These are phyloP conservation scores for Episyrphus balteatus DNA, from an alignment of 1,140 invertebrate genomes.

Conservation along the genomic window DNA sequence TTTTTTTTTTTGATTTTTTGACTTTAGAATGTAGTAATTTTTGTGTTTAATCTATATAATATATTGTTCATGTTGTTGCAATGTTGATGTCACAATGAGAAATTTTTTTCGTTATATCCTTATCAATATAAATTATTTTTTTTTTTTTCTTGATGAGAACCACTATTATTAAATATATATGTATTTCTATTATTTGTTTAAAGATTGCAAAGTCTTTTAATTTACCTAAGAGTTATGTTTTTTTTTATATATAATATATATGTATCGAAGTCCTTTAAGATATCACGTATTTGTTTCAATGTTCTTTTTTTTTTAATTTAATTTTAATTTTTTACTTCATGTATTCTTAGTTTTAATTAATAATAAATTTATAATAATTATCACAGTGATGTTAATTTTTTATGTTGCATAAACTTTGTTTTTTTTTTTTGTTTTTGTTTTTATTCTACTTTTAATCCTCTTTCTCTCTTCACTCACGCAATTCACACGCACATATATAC, in stretches of 20 bases:
- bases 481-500: slow-evolving; percentile 15
- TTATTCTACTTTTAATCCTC: slow-evolving; percentile 14
- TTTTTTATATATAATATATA: slow-evolving; percentile 19
- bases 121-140: too few species aligned
- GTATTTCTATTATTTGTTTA: slow-evolving; percentile 9
- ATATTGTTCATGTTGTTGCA: slow-evolving; percentile 12
- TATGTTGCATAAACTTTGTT: slow-evolving; percentile 34
- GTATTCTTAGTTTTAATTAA: slow-evolving; percentile 30
- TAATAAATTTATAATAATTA: slow-evolving; percentile 39
- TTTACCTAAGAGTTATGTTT: slow-evolving; percentile 15
- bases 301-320: slow-evolving; percentile 35
- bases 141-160: slow-evolving; percentile 22
- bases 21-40: slow-evolving; percentile 3
- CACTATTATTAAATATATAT: slow-evolving; percentile 14
- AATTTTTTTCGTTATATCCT: neutral
- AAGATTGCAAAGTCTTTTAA: slow-evolving; percentile 6
- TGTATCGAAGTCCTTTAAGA: slow-evolving; percentile 39
- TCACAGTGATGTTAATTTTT: slow-evolving; percentile 38
- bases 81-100: slow-evolving; percentile 7
- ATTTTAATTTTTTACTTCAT: slow-evolving; percentile 8
- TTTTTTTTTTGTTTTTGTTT: slow-evolving; percentile 17
- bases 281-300: slow-evolving; percentile 39
- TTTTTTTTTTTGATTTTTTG: slow-evolving; percentile 10
- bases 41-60: slow-evolving; percentile 15
- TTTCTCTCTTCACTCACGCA: slow-evolving; percentile 20